phyloP scores from a whole-genome alignment of 2,797 vertebrate genomes.

The Manis crassicaudata region DNA sequence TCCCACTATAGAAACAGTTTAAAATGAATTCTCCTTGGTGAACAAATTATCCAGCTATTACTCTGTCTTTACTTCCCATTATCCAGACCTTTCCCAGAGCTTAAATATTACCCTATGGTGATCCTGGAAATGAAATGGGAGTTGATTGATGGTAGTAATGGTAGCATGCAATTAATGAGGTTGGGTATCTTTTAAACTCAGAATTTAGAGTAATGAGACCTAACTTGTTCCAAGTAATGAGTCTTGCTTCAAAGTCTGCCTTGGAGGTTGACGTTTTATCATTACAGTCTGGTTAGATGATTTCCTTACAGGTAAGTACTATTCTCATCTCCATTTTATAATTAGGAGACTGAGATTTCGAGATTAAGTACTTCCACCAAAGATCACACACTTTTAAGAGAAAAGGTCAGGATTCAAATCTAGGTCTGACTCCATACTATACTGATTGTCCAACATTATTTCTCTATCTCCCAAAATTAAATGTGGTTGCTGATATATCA shows the following conservation, averaged over 20 bases:
- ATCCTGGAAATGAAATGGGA: not conserved
- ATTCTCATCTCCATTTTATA: not conserved
- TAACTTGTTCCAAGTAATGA: not conserved
- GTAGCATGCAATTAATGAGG: not conserved
- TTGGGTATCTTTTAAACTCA: not conserved
- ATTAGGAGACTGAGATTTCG: not conserved
- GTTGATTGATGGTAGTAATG: not conserved
- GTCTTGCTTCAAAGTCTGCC: not conserved
- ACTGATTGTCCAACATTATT: not conserved
- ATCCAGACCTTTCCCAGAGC: not conserved
- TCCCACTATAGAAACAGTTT: not conserved
- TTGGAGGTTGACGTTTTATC: not conserved
- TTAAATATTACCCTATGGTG: not conserved
- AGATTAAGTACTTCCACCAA: not conserved
- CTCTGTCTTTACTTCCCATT: no score
- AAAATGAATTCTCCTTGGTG: not conserved
- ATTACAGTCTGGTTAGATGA: not conserved
- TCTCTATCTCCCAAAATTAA: not conserved
- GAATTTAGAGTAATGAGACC: not conserved
- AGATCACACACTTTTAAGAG: not conserved
- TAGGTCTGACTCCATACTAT: not conserved
- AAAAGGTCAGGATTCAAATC: not conserved
- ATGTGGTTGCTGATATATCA: not conserved
- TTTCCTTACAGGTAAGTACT: not conserved
- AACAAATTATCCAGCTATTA: not conserved